A percentile compares a stretch with the other conserved stretches of the same genome.
Evolutionary conservation across 1,140 invertebrate genomes (phyloP).

Genomic region (Bactericera cockerelli): DNA sequence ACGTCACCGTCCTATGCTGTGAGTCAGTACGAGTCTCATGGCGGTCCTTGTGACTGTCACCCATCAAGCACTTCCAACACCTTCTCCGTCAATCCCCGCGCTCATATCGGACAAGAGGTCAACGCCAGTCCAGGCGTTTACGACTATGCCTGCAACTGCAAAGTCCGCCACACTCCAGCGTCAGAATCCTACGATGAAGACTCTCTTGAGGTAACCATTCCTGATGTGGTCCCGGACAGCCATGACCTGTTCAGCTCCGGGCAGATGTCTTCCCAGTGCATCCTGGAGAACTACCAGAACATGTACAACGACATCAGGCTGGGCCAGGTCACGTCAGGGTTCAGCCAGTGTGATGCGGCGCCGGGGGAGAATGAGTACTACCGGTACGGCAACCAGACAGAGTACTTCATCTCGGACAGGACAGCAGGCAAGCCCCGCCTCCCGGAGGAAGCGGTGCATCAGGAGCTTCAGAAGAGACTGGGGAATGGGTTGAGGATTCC

Average conservation of each 20-base stretch:
- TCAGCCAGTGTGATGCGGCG: neutral
- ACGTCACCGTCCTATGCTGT: too few species aligned
- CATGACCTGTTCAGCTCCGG: neutral
- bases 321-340: conserved; percentile 1
- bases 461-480: neutral
- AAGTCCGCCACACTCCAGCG: neutral
- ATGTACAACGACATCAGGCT: conserved; percentile 2
- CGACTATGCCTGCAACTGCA: conserved; percentile 2
- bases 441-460: neutral
- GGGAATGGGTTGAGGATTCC: neutral
- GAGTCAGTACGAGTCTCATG: too few species aligned
- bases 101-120: neutral
- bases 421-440: neutral
- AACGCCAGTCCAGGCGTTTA: conserved; percentile 6
- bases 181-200: too few species aligned
- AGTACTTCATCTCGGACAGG: neutral
- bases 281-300: neutral
- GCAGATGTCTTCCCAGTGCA: neutral
- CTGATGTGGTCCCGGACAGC: neutral
- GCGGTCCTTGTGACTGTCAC: neutral
- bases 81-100: too few species aligned
- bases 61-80: neutral
- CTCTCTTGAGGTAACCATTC: neutral
- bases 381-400: neutral
- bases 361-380: neutral